phyloP scores from a whole-genome alignment of 1,140 invertebrate species.

The Gerris buenoi region DNA sequence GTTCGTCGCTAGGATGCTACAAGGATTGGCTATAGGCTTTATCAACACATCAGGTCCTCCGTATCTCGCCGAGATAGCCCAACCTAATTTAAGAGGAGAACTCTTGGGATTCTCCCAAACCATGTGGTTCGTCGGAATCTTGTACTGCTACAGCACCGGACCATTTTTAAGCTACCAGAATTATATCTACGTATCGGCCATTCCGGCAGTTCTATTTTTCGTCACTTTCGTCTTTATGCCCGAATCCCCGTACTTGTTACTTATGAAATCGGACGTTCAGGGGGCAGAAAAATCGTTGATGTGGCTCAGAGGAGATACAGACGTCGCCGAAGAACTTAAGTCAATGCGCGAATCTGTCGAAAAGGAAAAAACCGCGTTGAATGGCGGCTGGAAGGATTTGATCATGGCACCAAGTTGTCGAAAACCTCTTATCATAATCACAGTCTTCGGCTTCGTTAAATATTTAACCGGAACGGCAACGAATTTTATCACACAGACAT shows the following conservation, averaged over 20 bases:
- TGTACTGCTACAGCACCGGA: conserved; percentile 47
- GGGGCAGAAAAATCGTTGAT: conserved; percentile 39
- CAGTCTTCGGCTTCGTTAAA: not conserved
- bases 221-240: conserved; percentile 35
- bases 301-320: not conserved
- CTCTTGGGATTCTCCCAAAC: conserved; percentile 4
- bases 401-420: not conserved
- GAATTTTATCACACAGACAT: not conserved
- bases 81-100: conserved; percentile 15
- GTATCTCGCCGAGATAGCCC: conserved; percentile 41
- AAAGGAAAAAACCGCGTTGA: not conserved
- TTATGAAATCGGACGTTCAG: conserved; percentile 39
- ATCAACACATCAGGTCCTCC: conserved; percentile 52
- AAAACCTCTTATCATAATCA: not conserved
- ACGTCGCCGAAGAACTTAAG: not conserved
- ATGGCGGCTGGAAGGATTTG: not conserved
- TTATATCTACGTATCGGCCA: conserved; percentile 6
- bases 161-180: conserved; percentile 21
- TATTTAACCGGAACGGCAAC: not conserved
- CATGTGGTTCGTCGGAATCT: conserved; percentile 7
- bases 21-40: conserved; percentile 52
- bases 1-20: conserved; percentile 14
- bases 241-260: conserved; percentile 59
- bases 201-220: conserved; percentile 22
- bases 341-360: not conserved